Evolutionary conservation across 1,140 invertebrate genomes (phyloP).

Genomic region (Drosophila dunni): DNA sequence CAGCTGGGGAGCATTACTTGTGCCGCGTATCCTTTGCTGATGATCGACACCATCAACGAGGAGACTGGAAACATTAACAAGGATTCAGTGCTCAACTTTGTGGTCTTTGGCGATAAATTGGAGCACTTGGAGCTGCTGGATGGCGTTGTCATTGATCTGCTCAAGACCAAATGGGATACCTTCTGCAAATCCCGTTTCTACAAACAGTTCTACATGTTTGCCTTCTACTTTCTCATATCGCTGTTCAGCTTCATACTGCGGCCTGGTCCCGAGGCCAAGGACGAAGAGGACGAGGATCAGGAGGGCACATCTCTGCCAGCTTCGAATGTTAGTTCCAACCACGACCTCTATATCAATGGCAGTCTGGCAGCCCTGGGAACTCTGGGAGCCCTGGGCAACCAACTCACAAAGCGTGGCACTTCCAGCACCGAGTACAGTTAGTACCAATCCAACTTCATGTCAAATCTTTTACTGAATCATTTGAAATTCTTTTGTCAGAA

Average conservation of each 20-base stretch:
- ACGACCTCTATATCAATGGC: constrained; percentile 52
- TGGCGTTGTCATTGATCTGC: constrained; percentile 95
- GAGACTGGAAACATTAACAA: constrained; percentile 96
- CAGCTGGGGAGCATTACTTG: constrained; percentile 98
- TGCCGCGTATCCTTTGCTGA: constrained; percentile 97
- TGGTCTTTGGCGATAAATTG: constrained; percentile 98
- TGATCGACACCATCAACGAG: constrained; percentile 98
- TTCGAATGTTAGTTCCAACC: constrained; percentile 33
- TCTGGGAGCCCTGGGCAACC: not conserved
- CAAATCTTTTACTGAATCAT: not conserved
- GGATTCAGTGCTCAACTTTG: constrained; percentile 97
- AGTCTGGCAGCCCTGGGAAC: constrained; percentile 6
- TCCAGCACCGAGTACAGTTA: constrained; percentile 66
- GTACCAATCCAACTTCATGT: not conserved
- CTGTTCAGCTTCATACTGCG: constrained; percentile 94
- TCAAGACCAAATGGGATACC: constrained; percentile 99
- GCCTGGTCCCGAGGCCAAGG: constrained; percentile 88
- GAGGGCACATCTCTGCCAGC: constrained; percentile 33
- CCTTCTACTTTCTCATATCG: constrained; percentile 95
- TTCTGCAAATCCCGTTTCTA: constrained; percentile 98
- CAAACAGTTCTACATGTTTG: constrained; percentile 95
- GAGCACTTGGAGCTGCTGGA: constrained; percentile 98
- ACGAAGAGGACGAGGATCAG: constrained; percentile 71
- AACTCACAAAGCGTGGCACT: constrained; percentile 55
- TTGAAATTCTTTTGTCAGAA: constrained; percentile 42